Evolutionary conservation across 1,140 invertebrate genomes (phyloP).

Genomic region (Maniola jurtina): DNA sequence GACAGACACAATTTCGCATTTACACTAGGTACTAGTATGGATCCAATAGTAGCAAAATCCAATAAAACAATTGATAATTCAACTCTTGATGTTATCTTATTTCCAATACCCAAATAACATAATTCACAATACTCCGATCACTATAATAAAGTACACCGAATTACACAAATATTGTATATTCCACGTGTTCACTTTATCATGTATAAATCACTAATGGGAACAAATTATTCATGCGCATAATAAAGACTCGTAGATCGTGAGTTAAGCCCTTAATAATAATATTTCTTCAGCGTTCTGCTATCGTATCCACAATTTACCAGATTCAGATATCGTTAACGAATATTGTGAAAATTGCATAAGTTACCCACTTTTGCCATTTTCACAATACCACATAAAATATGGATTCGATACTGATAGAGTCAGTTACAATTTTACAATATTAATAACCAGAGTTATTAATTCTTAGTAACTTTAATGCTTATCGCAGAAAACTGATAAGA

Average conservation of each 20-base stretch:
- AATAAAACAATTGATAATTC: not conserved
- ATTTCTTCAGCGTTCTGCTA: slow-evolving; percentile 56
- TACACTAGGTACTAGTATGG: too few relatives aligned
- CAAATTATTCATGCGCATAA: slow-evolving; percentile 78
- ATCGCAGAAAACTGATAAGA: too few relatives aligned
- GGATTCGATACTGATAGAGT: slow-evolving; percentile 2
- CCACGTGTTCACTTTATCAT: slow-evolving; percentile 55
- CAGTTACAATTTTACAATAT: not conserved
- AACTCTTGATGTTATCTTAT: not conserved
- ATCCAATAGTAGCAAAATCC: not conserved
- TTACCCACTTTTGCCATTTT: not conserved
- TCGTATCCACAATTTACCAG: slow-evolving; percentile 24
- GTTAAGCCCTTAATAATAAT: slow-evolving; percentile 38
- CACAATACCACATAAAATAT: slow-evolving; percentile 12
- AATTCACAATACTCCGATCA: not conserved
- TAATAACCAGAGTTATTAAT: not conserved
- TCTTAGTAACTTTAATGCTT: too few relatives aligned
- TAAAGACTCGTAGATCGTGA: slow-evolving; percentile 65
- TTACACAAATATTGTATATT: slow-evolving; percentile 51
- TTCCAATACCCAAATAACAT: slow-evolving; percentile 8
- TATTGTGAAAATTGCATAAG: slow-evolving; percentile 31
- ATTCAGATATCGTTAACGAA: slow-evolving; percentile 20
- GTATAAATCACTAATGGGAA: slow-evolving; percentile 70
- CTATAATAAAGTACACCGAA: slow-evolving; percentile 34
- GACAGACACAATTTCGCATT: too few relatives aligned